phyloP scores from a whole-genome alignment of 2,888 invertebrate genomes.

The Hirtodrosophila cameraria region DNA sequence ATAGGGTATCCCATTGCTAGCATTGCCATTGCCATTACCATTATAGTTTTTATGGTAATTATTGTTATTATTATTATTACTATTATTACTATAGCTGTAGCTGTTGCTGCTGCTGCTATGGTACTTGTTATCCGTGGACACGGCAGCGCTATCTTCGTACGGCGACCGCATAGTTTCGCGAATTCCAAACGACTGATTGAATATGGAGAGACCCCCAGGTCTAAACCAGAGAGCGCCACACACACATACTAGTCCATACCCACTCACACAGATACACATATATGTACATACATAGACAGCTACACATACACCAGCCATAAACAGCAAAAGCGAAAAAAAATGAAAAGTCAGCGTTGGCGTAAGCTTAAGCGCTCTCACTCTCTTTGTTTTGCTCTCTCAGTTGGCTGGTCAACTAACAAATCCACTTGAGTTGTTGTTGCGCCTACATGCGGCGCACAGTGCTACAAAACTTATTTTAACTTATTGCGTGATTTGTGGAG shows the following conservation, averaged over 20 bases:
- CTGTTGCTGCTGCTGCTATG: conserved; percentile 44
- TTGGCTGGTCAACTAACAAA: conserved; percentile 55
- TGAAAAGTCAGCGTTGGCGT: conserved; percentile 73
- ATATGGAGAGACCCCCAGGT: conserved; percentile 44
- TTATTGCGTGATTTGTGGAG: conserved; percentile 4
- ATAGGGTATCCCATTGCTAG: conserved; percentile 88
- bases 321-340: conserved; percentile 37
- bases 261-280: too few relatives aligned
- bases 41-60: conserved; percentile 60
- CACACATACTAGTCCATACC: too few relatives aligned
- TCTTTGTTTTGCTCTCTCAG: conserved; percentile 30
- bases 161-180: conserved; percentile 84
- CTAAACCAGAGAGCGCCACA: conserved; percentile 34
- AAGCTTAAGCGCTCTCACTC: conserved; percentile 39
- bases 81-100: conserved; percentile 44
- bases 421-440: conserved; percentile 47
- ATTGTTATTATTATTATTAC: conserved; percentile 63
- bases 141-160: conserved; percentile 79
- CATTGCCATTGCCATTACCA: conserved; percentile 48
- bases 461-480: conserved; percentile 3
- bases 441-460: conserved; percentile 59
- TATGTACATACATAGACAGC: conserved; percentile 16
- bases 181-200: conserved; percentile 83
- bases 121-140: conserved; percentile 62
- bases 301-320: conserved; percentile 32